A percentile compares a stretch with the other conserved stretches of the same genome.
Conservation (phyloP, 2,888 invertebrate genomes). For the Rhopalosiphum nymphaeae region DNA sequence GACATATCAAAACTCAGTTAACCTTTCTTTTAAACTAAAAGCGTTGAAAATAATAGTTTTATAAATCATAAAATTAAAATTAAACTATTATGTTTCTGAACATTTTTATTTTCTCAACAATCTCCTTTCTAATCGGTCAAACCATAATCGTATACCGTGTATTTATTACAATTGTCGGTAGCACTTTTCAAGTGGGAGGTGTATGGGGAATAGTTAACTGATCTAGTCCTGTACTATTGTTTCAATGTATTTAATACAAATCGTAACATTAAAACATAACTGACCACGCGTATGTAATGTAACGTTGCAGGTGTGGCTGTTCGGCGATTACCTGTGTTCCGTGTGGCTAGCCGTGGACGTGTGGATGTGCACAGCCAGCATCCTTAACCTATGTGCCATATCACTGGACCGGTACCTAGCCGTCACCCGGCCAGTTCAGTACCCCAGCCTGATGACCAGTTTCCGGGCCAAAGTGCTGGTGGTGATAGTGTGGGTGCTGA, state of each 20-base stretch:
- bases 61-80: neutral
- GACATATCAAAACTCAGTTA: neutral
- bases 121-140: neutral
- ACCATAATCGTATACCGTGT: neutral
- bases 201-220: no score
- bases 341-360: constrained; percentile 98
- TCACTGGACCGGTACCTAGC: constrained; percentile 96
- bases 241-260: neutral
- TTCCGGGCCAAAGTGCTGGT: constrained; percentile 88
- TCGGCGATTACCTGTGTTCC: constrained; percentile 95
- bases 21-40: neutral
- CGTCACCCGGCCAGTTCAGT: constrained; percentile 94
- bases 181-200: neutral
- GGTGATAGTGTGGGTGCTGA: constrained; percentile 93
- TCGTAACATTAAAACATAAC: neutral
- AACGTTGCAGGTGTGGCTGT: constrained; percentile 90
- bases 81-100: neutral
- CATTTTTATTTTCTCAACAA: neutral
- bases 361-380: constrained; percentile 98
- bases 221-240: neutral
- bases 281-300: neutral
- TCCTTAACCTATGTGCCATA: constrained; percentile 95
- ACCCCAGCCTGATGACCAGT: constrained; percentile 90
- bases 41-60: neutral
- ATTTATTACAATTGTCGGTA: neutral